Evolutionary conservation across 2,797 vertebrate genomes (phyloP), one percentile per base, ranked within the genome.

Genomic region (Percopsis omiscomaycus): DNA sequence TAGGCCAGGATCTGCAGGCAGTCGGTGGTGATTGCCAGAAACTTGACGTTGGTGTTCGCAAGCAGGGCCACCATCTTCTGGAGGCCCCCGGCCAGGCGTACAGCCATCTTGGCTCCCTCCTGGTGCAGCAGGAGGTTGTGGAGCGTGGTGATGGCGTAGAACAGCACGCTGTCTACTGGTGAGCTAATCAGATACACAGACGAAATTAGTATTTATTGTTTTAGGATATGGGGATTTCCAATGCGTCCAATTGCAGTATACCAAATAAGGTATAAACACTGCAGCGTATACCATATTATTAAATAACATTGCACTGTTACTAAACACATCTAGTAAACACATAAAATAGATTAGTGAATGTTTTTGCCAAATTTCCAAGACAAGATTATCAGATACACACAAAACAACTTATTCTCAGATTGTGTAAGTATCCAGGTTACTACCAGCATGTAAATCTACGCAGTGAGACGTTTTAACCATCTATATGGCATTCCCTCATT

Each of bases 51-150:
- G 77, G 97, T 99, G 84, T 99, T 99, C 71, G 96, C 95, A 80
- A 99, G 91, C 88, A 99, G 91, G 10, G 98, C 97, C 78, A 99
- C 98, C 98, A 99, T 98, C 86, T 99, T 99, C 88, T 99, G 98
- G 69, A 99, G 91, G 47, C 97, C 98, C 3, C 98, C 97, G 52
- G 97, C 97, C 2, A 99, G 90, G 59, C 97, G 96, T 69, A 99
- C 97, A 0, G 98, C 98, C 98, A 99, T 99, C 86, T 99, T 99
- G 73, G 97, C 97, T 64, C 98, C 98, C 91, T 99, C 98, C 88
- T 99, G 98, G 80, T 99, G 98, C 75, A 99, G 74, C 64, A 99
- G 89, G 78, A 99, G 94, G 84, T 99, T 99, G 91, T 99, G 98
- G 61, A 99, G 95, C 16, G 98, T 99, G 67, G 98, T 99, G 74